Percentiles rank a stretch among this genome's conserved stretches.
Conservation (phyloP, 2,888 invertebrate species). For the Rutpela maculata region DNA sequence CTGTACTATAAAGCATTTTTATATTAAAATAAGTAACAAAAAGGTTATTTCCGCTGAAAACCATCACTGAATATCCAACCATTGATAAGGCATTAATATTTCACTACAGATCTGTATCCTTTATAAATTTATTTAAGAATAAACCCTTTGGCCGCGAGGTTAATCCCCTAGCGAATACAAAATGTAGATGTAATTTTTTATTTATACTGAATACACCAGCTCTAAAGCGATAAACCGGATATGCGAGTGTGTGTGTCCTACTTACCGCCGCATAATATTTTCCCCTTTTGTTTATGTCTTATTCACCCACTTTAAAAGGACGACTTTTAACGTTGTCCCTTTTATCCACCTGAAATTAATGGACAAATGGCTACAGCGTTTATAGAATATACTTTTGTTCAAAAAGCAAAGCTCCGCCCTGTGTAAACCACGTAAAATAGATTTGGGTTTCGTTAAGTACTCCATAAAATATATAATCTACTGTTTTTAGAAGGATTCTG, state of each 20-base stretch:
- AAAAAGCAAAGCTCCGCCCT: not conserved
- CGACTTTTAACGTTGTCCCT: constrained; percentile 11
- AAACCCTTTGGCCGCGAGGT: not conserved
- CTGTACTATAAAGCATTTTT: no score
- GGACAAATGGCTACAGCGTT: constrained; percentile 12
- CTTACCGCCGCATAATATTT: constrained; percentile 16
- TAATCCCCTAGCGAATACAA: not conserved
- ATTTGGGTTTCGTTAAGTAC: not conserved
- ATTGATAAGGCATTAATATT: no score
- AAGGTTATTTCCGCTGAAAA: no score
- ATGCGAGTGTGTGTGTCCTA: not conserved
- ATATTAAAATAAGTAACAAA: no score
- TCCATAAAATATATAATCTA: not conserved
- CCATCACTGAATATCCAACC: no score
- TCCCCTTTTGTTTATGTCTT: constrained; percentile 32
- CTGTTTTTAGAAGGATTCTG: not conserved
- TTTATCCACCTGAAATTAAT: constrained; percentile 29
- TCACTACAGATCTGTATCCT: not conserved
- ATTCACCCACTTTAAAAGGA: constrained; percentile 15
- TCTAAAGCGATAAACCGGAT: constrained; percentile 20
- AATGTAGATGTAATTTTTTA: not conserved
- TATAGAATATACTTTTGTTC: constrained; percentile 17
- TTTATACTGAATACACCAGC: constrained; percentile 10
- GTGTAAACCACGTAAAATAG: not conserved
- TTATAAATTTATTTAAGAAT: not conserved